phyloP scores from a whole-genome alignment of 2,113 vertebrate species.

The Mobula birostris region DNA sequence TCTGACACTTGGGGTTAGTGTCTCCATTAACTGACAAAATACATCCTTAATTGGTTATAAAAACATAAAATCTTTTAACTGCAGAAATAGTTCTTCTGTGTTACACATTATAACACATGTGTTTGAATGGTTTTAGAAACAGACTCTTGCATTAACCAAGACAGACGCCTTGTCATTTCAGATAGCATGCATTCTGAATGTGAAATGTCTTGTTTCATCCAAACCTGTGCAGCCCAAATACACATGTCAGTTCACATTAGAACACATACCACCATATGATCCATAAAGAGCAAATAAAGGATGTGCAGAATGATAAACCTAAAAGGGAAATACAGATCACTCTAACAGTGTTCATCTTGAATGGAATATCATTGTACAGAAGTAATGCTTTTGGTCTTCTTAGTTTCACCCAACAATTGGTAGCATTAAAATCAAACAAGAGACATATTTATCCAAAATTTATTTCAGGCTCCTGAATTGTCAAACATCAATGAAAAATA shows the following conservation, averaged over 20 bases:
- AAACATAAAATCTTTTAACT: slow-evolving; percentile 19
- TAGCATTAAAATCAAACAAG: background rate
- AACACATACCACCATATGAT: slow-evolving; percentile 27
- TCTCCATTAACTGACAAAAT: background rate
- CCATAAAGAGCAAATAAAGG: slow-evolving; percentile 36
- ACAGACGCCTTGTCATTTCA: slow-evolving; percentile 31
- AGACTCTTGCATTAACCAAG: slow-evolving; percentile 3
- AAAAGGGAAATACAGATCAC: background rate
- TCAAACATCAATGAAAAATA: background rate
- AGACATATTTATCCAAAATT: background rate
- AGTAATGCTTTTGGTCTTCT: background rate
- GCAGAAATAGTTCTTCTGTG: background rate
- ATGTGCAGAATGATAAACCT: background rate
- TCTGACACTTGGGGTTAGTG: background rate
- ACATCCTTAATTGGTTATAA: background rate
- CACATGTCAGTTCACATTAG: slow-evolving; percentile 31
- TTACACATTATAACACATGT: background rate
- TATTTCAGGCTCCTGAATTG: background rate
- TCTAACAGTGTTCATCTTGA: background rate
- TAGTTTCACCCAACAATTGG: background rate
- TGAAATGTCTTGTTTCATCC: slow-evolving; percentile 11
- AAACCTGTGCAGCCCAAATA: slow-evolving; percentile 28
- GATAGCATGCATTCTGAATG: slow-evolving; percentile 27
- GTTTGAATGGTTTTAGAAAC: slow-evolving; percentile 30
- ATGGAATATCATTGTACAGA: background rate